Evolutionary conservation across 2,797 vertebrate genomes (phyloP).

Genomic region (Sebastes jordani): DNA sequence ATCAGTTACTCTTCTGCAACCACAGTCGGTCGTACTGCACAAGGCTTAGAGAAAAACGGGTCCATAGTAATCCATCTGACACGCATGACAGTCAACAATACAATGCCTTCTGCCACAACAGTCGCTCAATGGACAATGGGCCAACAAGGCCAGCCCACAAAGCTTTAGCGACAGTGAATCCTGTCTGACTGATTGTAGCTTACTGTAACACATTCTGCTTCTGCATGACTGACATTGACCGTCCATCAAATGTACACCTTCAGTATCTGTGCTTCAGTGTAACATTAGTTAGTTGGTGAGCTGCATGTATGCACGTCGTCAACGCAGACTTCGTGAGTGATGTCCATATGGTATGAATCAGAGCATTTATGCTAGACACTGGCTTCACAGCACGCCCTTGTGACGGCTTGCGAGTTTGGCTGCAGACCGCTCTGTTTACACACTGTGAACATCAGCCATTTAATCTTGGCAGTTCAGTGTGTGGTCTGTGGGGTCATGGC

Average conservation of each 20-base stretch:
- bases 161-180: slow-evolving; percentile 18
- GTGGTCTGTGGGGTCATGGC: slow-evolving; percentile 50
- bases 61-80: slow-evolving; percentile 52
- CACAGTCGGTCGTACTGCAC: neutral
- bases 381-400: slow-evolving; percentile 24
- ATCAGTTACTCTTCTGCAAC: slow-evolving; percentile 3
- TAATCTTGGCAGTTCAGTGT: slow-evolving; percentile 33
- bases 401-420: slow-evolving; percentile 13
- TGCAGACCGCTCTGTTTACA: slow-evolving; percentile 49
- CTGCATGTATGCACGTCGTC: neutral
- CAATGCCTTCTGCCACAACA: slow-evolving; percentile 46
- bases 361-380: slow-evolving; percentile 33
- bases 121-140: slow-evolving; percentile 48
- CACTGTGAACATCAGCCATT: slow-evolving; percentile 46
- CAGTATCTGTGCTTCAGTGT: neutral
- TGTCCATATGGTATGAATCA: slow-evolving; percentile 53
- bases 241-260: slow-evolving; percentile 25
- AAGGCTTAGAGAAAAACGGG: slow-evolving; percentile 18
- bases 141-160: slow-evolving; percentile 33
- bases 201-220: slow-evolving; percentile 38
- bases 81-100: slow-evolving; percentile 43
- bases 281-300: slow-evolving; percentile 16
- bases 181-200: slow-evolving; percentile 29
- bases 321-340: slow-evolving; percentile 14
- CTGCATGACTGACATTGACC: slow-evolving; percentile 27